Conservation (phyloP, 2,888 invertebrate genomes). For the Clostera curtula region DNA sequence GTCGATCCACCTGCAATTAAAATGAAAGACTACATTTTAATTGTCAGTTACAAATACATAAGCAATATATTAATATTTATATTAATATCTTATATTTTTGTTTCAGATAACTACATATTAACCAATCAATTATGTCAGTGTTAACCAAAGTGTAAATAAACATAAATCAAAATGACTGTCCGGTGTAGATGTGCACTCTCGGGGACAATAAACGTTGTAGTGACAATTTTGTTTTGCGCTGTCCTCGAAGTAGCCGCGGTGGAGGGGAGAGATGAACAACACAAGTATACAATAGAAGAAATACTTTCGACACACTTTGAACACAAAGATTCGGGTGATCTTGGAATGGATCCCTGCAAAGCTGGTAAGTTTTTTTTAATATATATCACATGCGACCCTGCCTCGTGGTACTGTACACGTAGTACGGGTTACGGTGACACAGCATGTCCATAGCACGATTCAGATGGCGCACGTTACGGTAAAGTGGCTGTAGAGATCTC, state of each 20-base stretch:
- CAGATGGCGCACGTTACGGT: too few relatives aligned
- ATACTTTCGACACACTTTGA: slow-evolving; percentile 78
- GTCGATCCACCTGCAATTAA: too few relatives aligned
- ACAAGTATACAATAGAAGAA: slow-evolving; percentile 80
- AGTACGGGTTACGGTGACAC: too few relatives aligned
- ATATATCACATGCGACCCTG: too few relatives aligned
- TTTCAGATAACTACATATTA: slow-evolving; percentile 42
- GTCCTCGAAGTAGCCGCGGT: slow-evolving; percentile 33
- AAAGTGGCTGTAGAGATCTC: too few relatives aligned
- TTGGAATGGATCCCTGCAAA: slow-evolving; percentile 91
- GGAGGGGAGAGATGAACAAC: slow-evolving; percentile 49
- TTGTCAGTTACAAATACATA: too few relatives aligned
- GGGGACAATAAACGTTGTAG: slow-evolving; percentile 34
- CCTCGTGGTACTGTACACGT: too few relatives aligned
- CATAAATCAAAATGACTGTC: slow-evolving; percentile 39
- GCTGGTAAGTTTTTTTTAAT: slow-evolving; percentile 79
- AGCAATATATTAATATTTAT: background rate
- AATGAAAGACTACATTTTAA: too few relatives aligned
- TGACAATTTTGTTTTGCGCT: slow-evolving; percentile 42
- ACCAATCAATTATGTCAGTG: slow-evolving; percentile 50
- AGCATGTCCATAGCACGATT: too few relatives aligned
- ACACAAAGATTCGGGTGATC: slow-evolving; percentile 80
- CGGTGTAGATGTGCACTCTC: slow-evolving; percentile 36
- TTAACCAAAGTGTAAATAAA: slow-evolving; percentile 27
- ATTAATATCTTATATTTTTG: slow-evolving; percentile 25